Evolutionary conservation across 2,113 vertebrate genomes (phyloP).

Genomic region (Benitochromis conjunctus): DNA sequence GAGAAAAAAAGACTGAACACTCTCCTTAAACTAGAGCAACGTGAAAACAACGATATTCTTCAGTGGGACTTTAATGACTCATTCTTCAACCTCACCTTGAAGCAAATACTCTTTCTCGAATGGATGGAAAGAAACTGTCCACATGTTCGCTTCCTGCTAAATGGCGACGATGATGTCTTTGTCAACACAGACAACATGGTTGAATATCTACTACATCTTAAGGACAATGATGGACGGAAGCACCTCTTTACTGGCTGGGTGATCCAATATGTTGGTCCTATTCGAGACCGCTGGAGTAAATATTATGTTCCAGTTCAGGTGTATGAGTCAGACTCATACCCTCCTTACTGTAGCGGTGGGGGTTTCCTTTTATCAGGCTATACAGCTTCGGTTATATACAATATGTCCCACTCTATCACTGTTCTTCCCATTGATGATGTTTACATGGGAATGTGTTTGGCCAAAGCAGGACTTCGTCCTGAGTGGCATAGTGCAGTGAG

Average conservation of each 20-base stretch:
- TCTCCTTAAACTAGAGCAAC: neutral
- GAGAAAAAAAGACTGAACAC: neutral
- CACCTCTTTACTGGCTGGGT: neutral
- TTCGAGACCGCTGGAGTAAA: neutral
- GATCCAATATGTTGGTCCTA: neutral
- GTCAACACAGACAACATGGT: neutral
- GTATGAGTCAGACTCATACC: neutral
- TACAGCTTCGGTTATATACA: neutral
- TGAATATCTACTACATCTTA: neutral
- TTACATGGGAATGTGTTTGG: neutral
- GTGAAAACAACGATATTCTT: neutral
- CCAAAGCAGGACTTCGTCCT: neutral
- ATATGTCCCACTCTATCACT: neutral
- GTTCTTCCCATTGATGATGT: neutral
- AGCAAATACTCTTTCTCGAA: neutral
- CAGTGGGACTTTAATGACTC: neutral
- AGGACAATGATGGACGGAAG: neutral
- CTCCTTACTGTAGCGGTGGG: neutral
- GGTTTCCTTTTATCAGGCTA: neutral
- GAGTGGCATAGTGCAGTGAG: neutral
- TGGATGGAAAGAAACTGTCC: conserved; percentile 6
- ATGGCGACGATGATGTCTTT: neutral
- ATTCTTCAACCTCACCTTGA: neutral
- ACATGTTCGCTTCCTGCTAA: neutral
- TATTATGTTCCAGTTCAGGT: neutral